Percentiles rank a stretch among this genome's conserved stretches.
Evolutionary conservation across 92 coral and sea anemone species (phyloP).

Genomic region (Phymanthus crucifer): DNA sequence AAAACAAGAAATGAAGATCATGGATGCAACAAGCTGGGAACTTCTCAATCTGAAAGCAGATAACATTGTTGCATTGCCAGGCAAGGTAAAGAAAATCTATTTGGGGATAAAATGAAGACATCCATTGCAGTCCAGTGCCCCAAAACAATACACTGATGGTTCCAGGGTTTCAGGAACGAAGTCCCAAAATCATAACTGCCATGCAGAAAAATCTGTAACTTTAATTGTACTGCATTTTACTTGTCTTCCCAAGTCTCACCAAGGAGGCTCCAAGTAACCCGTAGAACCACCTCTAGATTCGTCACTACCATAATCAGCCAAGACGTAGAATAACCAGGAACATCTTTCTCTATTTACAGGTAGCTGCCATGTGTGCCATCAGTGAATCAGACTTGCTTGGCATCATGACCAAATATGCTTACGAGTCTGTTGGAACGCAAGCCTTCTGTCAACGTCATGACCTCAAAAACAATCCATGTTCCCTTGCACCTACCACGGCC

Average conservation of each 20-base stretch:
- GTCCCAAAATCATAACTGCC: no score
- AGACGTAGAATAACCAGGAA: not conserved
- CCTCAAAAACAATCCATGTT: conserved; percentile 57
- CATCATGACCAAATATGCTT: conserved; percentile 46
- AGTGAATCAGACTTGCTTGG: conserved; percentile 28
- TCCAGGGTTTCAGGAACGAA: no score
- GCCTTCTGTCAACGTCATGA: conserved; percentile 60
- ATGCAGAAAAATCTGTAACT: no score
- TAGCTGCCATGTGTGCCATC: conserved; percentile 26
- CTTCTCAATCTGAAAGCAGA: conserved; percentile 87
- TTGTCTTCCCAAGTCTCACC: no score
- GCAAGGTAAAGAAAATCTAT: conserved; percentile 18
- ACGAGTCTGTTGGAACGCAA: conserved; percentile 66
- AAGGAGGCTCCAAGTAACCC: no score
- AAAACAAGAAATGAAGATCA: conserved; percentile 33
- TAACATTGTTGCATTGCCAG: conserved; percentile 61
- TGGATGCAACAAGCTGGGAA: conserved; percentile 72
- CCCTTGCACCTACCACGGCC: conserved; percentile 67
- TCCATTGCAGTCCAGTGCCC: no score
- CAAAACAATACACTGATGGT: no score
- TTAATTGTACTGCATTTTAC: no score
- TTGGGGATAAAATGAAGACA: not conserved
- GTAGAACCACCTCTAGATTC: no score
- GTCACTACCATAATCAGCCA: not conserved
- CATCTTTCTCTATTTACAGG: conserved; percentile 1